Conservation (phyloP, 30 jellyfish, hydroid and myxozoan species). For the Turritopsis rubra region DNA sequence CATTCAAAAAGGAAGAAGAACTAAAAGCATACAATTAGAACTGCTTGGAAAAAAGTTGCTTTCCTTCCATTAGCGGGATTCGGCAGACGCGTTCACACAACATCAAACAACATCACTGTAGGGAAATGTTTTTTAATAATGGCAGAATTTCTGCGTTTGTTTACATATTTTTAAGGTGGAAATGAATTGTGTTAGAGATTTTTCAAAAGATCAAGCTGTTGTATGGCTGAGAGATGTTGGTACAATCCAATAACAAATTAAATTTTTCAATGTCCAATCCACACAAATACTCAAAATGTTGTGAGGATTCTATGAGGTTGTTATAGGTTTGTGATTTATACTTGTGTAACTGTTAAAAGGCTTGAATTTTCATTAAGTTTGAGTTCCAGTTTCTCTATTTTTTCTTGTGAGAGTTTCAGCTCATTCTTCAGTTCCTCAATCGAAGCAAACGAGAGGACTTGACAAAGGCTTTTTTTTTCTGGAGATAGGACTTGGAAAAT, state of each 20-base stretch:
- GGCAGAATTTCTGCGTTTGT: no score
- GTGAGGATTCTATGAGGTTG: neutral
- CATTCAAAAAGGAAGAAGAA: no score
- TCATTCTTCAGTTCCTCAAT: neutral
- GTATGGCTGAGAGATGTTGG: slow-evolving; percentile 6
- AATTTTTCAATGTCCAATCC: slow-evolving; percentile 12
- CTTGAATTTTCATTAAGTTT: neutral
- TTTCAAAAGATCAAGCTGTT: neutral
- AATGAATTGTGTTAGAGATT: no score
- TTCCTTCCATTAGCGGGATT: no score
- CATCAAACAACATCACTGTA: no score
- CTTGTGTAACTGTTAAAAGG: neutral
- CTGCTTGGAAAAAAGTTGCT: no score
- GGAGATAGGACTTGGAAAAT: neutral
- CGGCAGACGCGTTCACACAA: no score
- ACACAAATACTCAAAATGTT: slow-evolving; percentile 5
- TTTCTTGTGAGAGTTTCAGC: neutral
- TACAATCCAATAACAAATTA: neutral
- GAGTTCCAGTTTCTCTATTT: neutral
- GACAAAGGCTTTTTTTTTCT: neutral
- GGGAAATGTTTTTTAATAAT: no score
- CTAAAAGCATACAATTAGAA: no score
- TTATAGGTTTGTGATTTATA: neutral
- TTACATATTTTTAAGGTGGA: no score
- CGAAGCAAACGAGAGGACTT: neutral